phyloP scores from a whole-genome alignment of 2,888 invertebrate genomes.

The Leptopilina syphax region DNA sequence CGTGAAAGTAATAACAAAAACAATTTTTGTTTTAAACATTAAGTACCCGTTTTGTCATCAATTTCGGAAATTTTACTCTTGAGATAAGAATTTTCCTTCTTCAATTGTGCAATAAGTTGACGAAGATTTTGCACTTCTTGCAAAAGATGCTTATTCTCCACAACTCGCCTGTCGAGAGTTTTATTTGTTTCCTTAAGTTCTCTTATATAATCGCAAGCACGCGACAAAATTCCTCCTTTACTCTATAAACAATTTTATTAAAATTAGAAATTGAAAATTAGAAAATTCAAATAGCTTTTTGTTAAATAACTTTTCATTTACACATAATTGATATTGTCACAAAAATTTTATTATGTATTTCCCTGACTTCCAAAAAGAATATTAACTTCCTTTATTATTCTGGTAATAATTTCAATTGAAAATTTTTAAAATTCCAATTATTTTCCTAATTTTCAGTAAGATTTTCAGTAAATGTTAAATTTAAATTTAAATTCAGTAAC shows the following conservation, averaged over 20 bases:
- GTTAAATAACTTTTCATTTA: too few relatives aligned
- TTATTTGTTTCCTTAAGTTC: slow-evolving; percentile 31
- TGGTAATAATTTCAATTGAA: too few relatives aligned
- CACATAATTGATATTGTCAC: too few relatives aligned
- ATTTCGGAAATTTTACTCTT: neutral
- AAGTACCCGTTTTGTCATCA: neutral
- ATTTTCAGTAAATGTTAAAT: too few relatives aligned
- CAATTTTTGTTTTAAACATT: neutral
- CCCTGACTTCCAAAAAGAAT: too few relatives aligned
- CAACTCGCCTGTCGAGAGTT: neutral
- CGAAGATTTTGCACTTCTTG: slow-evolving; percentile 19
- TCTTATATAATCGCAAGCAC: slow-evolving; percentile 21
- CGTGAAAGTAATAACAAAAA: neutral
- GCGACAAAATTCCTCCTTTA: slow-evolving; percentile 30
- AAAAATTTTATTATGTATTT: too few relatives aligned
- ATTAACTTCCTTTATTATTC: too few relatives aligned
- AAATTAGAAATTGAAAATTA: neutral
- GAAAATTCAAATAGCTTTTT: too few relatives aligned
- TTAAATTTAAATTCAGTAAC: too few relatives aligned
- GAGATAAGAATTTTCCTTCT: slow-evolving; percentile 1
- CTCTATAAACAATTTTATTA: neutral
- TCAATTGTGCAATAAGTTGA: slow-evolving; percentile 2
- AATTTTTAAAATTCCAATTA: neutral
- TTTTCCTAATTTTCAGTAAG: neutral
- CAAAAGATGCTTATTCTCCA: slow-evolving; percentile 22